Evolutionary conservation across 2,797 vertebrate genomes (phyloP), one percentile per base, ranked within the genome.

Genomic region (Myiothlypis coronata): DNA sequence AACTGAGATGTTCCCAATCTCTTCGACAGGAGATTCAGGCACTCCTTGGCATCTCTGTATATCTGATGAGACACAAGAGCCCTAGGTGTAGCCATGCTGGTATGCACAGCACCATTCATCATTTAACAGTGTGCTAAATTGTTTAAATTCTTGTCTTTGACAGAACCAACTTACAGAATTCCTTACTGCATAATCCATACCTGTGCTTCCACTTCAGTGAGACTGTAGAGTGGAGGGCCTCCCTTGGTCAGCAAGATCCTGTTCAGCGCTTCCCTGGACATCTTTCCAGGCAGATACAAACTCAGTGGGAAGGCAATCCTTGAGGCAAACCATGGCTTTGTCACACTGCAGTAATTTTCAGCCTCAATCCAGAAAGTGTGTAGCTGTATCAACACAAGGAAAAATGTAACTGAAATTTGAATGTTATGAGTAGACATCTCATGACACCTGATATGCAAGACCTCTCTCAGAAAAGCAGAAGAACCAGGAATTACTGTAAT

Each of bases 311-410:
- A 99, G 2, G 99, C 98, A 89, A 99, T 99, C 90, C 94, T 99
- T 61, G 99, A 99, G n/a, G 99, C 98, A 96, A 99, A 99, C 99
- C 99, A 99, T 0, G 99, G 99, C 86, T 99, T 98, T 53, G 99
- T 99, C 97, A 99, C 95, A 94, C 96, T 98, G 92, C 98, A 98
- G 89, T 99, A 99, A 97, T 99, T 99, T 96, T 99, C 99, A 67
- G 98, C 97, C 81, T 99, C 99, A 90, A 99, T 98, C 99, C 99
- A 99, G 97, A 99, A 99, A n/a, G 99, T 99, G 96, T 99, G 99
- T 95, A 99, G 97, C 99, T 99, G 88, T 46, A 96, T 83, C 67
- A 96, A 94, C 43, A 91, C 2, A n/a, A 79, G 19, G 12, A 52
- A 92, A 68, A 95, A 91, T 15, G n/a, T 41, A 44, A 92, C 24